Percentiles rank a stretch among this genome's conserved stretches.
These are phyloP conservation scores for Atherix ibis DNA, from an alignment of 2,888 invertebrate genomes.

Conservation along the genomic window DNA sequence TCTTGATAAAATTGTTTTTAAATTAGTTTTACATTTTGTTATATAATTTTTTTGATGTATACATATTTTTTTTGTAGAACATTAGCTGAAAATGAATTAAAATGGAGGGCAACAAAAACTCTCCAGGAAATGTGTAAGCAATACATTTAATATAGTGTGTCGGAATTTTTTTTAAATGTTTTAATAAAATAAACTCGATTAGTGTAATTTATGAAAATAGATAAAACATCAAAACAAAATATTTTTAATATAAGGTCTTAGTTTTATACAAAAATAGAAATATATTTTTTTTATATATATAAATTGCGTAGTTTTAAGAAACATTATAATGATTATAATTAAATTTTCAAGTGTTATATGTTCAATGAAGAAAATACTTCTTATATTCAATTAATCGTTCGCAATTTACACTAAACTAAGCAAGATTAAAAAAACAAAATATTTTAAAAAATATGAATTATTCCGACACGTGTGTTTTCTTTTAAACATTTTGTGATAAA, in stretches of 20 bases:
- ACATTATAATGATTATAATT: no score
- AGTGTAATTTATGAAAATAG: no score
- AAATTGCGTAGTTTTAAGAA: no score
- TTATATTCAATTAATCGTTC: no score
- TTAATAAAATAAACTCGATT: no score
- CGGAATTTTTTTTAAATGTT: not conserved
- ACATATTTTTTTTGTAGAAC: constrained; percentile 16
- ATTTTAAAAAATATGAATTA: no score
- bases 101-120: constrained; percentile 65
- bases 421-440: not conserved
- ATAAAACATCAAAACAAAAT: not conserved
- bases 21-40: not conserved
- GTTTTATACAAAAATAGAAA: not conserved
- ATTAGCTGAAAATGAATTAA: constrained; percentile 56
- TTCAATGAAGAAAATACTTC: no score
- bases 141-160: not conserved
- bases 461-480: no score
- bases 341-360: no score
- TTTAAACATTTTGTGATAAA: no score
- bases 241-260: not conserved
- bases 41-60: not conserved
- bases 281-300: no score
- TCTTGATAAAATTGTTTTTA: no score
- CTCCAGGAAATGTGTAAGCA: constrained; percentile 62
- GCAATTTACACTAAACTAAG: not conserved